These are phyloP conservation scores for Synergus gifuensis DNA, from an alignment of 2,888 invertebrate species.

Conservation along the genomic window DNA sequence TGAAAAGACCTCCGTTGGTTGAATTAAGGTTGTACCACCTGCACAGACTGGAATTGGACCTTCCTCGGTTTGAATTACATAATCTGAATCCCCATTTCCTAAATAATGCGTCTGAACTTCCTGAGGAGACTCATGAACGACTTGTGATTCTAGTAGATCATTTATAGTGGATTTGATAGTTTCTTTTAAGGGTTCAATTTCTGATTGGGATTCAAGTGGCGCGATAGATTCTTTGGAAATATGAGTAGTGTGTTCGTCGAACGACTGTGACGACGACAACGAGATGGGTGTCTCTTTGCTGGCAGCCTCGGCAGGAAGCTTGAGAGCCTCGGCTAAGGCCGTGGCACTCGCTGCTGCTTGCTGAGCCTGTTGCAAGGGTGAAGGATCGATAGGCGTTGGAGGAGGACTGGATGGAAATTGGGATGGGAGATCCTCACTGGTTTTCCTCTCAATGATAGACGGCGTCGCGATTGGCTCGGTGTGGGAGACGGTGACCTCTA, in stretches of 20 bases:
- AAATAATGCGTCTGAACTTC: constrained; percentile 4
- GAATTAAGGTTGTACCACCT: constrained; percentile 54
- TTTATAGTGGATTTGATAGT: background rate
- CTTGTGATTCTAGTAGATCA: background rate
- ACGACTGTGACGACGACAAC: constrained; percentile 31
- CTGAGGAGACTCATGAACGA: background rate
- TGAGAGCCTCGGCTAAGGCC: constrained; percentile 73
- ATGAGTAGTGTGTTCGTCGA: constrained; percentile 19
- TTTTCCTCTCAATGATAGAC: constrained; percentile 77
- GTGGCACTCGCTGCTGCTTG: constrained; percentile 71
- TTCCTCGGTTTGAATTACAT: constrained; percentile 65
- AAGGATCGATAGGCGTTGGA: constrained; percentile 75
- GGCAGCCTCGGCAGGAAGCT: constrained; percentile 69
- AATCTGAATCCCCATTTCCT: constrained; percentile 42
- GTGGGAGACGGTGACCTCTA: constrained; percentile 67
- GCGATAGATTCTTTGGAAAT: constrained; percentile 30
- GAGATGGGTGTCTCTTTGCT: constrained; percentile 40
- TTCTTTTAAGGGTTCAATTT: constrained; percentile 8
- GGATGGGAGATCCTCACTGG: constrained; percentile 76
- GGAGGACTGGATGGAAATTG: constrained; percentile 75
- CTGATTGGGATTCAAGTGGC: background rate
- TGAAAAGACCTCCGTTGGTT: constrained; percentile 60
- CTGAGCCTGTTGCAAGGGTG: constrained; percentile 75
- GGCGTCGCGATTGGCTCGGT: constrained; percentile 72
- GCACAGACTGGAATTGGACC: constrained; percentile 63